A percentile compares a stretch with the other conserved stretches of the same genome.
Conservation (phyloP, 2,797 vertebrate species). For the Triplophysa bombifrons region DNA sequence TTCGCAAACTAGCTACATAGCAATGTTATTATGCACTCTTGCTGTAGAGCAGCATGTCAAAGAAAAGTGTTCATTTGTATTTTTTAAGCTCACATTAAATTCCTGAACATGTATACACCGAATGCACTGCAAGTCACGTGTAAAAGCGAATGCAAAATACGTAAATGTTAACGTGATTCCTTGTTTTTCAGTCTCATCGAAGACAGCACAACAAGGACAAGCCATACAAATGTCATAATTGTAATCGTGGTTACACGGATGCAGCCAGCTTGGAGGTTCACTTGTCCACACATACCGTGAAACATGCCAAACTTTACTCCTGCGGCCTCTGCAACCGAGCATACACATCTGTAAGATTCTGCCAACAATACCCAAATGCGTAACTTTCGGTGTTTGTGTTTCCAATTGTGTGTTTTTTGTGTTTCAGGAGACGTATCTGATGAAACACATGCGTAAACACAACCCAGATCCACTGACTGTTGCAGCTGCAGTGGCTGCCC, state of each 20-base stretch:
- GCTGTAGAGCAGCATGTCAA: too few species aligned
- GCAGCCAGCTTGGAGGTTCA: conserved; percentile 94
- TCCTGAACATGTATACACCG: too few species aligned
- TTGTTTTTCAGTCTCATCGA: conserved; percentile 85
- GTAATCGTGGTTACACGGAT: conserved; percentile 95
- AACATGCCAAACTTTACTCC: conserved; percentile 96
- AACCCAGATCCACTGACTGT: conserved; percentile 89
- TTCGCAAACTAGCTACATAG: too few species aligned
- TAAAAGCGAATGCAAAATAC: too few species aligned
- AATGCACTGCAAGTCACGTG: too few species aligned
- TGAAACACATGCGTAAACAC: conserved; percentile 99
- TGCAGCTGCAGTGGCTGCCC: conserved; percentile 82
- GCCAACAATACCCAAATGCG: background rate
- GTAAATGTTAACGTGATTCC: background rate
- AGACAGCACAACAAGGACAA: conserved; percentile 99
- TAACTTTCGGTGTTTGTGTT: background rate
- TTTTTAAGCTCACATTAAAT: background rate
- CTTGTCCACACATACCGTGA: conserved; percentile 94
- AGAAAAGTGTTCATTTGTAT: too few species aligned
- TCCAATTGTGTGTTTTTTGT: background rate
- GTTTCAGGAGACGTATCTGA: conserved; percentile 91
- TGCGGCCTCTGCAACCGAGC: conserved; percentile 95
- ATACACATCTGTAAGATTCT: conserved; percentile 88
- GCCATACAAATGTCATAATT: conserved; percentile 98
- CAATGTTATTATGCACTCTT: too few species aligned